Conservation (phyloP, 2,888 invertebrate genomes). For the Lordiphosa fenestrarum region DNA sequence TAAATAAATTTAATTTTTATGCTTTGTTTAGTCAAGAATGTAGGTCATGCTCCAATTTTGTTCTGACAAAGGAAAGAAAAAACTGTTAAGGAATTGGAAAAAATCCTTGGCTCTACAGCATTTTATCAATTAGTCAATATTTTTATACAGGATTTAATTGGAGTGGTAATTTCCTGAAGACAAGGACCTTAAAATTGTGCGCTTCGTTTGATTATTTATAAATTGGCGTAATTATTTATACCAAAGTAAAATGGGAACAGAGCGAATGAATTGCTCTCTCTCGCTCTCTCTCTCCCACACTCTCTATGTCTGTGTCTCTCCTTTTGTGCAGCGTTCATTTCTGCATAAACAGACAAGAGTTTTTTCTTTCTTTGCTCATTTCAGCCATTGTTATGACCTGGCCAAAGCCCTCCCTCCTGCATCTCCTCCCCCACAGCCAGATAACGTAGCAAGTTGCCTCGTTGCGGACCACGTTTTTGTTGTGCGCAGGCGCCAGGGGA, state of each 20-base stretch:
- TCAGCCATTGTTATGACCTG: constrained; percentile 11
- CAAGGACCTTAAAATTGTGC: constrained; percentile 61
- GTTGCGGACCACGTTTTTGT: constrained; percentile 32
- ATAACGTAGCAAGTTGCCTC: constrained; percentile 35
- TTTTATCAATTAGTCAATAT: constrained; percentile 2
- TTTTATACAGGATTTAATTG: constrained; percentile 16
- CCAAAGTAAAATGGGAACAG: constrained; percentile 53
- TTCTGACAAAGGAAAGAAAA: constrained; percentile 3
- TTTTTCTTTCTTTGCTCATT: constrained; percentile 13
- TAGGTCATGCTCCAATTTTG: constrained; percentile 67
- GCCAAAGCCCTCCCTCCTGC: constrained; percentile 1
- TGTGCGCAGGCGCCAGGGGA: constrained; percentile 30
- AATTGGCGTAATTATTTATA: constrained; percentile 66
- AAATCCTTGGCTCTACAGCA: not conserved
- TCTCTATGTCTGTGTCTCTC: constrained; percentile 10
- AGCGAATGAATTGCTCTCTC: constrained; percentile 15
- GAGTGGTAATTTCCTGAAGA: constrained; percentile 37
- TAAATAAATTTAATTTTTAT: constrained; percentile 15
- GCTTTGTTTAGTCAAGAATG: constrained; percentile 43
- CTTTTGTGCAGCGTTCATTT: constrained; percentile 62
- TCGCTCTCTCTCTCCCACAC: not conserved
- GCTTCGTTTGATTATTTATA: constrained; percentile 64
- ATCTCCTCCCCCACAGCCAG: constrained; percentile 8
- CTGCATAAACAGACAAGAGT: constrained; percentile 39
- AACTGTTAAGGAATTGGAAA: constrained; percentile 2